These are phyloP conservation scores for Hypocryptadius cinnamomeus DNA, from an alignment of 2,113 vertebrate genomes.

Conservation along the genomic window DNA sequence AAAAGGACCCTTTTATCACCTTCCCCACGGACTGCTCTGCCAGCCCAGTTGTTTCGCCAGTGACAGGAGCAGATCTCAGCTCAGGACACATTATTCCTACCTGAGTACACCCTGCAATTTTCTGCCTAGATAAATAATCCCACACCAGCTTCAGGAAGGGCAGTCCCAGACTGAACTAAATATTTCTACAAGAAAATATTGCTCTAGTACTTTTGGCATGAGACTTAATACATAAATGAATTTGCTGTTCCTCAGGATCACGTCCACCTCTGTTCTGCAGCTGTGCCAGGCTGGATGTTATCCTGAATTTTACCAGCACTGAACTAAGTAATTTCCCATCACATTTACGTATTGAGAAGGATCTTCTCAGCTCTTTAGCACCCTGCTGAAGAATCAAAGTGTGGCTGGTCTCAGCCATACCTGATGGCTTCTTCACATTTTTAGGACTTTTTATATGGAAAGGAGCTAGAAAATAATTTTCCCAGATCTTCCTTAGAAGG, in stretches of 20 bases:
- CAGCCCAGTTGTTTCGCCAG: neutral
- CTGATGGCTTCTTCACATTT: neutral
- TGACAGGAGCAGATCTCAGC: neutral
- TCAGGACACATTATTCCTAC: neutral
- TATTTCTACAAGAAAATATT: neutral
- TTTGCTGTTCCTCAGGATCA: neutral
- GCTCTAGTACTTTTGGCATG: neutral
- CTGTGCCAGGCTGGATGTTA: neutral
- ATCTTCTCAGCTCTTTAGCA: neutral
- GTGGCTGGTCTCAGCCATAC: neutral
- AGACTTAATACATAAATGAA: neutral
- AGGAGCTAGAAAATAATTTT: neutral
- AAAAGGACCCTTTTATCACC: neutral
- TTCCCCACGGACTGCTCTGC: fast-evolving
- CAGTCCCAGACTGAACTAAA: neutral
- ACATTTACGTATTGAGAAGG: neutral
- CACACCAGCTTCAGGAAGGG: neutral
- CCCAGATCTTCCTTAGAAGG: neutral
- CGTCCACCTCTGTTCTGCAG: fast-evolving
- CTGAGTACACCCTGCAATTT: neutral
- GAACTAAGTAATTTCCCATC: neutral
- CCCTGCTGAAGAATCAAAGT: neutral
- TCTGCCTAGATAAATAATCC: neutral
- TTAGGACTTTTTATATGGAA: neutral
- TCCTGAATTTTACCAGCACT: neutral